Percentiles rank a stretch among this genome's conserved stretches.
phyloP scores from a whole-genome alignment of 2,113 vertebrate genomes.

The Nothocercus nigrocapillus region DNA sequence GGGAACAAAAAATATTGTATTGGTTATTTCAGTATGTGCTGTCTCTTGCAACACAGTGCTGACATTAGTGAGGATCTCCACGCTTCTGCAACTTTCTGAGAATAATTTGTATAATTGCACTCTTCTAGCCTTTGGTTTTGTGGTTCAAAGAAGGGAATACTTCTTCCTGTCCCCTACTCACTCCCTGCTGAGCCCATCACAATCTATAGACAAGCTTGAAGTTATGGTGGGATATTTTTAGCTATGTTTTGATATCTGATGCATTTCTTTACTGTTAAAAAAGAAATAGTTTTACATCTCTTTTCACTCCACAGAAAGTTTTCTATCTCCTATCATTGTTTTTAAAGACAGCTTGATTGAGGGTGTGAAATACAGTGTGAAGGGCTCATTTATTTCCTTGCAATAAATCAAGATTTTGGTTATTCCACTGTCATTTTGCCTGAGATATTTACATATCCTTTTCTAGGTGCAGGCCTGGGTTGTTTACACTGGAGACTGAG shows the following conservation, averaged over 20 bases:
- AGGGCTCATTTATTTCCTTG: neutral
- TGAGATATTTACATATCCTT: neutral
- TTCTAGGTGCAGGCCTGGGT: neutral
- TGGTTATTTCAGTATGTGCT: neutral
- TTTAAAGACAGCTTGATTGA: slow-evolving; percentile 18
- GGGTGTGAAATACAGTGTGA: slow-evolving; percentile 4
- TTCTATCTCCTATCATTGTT: neutral
- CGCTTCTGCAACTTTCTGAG: accelerated
- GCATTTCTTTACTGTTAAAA: neutral
- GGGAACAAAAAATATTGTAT: neutral
- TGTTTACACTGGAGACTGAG: neutral
- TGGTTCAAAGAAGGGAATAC: neutral
- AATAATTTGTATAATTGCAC: neutral
- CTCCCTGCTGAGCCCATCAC: neutral
- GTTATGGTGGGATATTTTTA: neutral
- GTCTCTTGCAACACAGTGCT: neutral
- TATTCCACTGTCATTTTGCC: slow-evolving; percentile 13
- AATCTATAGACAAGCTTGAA: neutral
- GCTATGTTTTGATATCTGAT: neutral
- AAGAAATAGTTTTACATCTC: neutral
- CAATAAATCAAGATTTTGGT: slow-evolving; percentile 22
- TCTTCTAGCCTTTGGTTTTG: neutral
- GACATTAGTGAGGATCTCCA: neutral
- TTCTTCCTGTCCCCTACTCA: neutral
- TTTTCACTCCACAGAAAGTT: neutral